Evolutionary conservation across 2,797 vertebrate species (phyloP), one percentile per base, ranked within the genome.

Genomic region (Myotis myotis): DNA sequence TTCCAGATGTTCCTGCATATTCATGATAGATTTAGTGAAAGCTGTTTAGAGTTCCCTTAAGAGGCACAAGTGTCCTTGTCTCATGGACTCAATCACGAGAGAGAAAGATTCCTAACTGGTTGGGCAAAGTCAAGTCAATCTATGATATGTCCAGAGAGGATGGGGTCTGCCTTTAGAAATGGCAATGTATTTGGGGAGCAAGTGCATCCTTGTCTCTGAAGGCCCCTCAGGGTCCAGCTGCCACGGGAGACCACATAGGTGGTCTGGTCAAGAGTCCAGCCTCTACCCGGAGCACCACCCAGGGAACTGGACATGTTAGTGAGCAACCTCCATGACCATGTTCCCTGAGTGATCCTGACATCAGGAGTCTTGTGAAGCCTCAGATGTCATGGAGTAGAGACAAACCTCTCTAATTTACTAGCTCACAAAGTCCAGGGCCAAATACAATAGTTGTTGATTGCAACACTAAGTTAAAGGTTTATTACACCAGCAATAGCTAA

Each of bases 221-320:
- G 30, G 11, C 2, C 5, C 2, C 8, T 91, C n/a, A 28, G 71
- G 9, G 17, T 16, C 3, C n/a, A 33, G 80, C 20, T 47, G 57
- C 16, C 51, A 4, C 0, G 0, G 33, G 4, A 9, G 9, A 30
- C 23, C 44, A 23, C 0, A 1, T 19, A 20, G 13, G 23, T 4
- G 2, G 5, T 5, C 19, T 28, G 8, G 17, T 8, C 11, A 19
- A 1, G 71, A n/a, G 16, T 8, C 5, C 22, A 30, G 19, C 17
- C 20, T 20, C 30, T 1, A 6, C 15, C 25, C 44, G 0, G 12
- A 60, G 3, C 20, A 9, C 1, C 1, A 19, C 33, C 33, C 36
- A 6, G 25, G 33, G 3, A 75, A 11, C 22, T 3, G 11, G 25
- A 2, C 1, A 1, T 0, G 3, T 15, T 11, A 9, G 15, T 17